These are phyloP conservation scores for Mirounga angustirostris DNA, from an alignment of 2,113 vertebrate species.

Conservation along the genomic window DNA sequence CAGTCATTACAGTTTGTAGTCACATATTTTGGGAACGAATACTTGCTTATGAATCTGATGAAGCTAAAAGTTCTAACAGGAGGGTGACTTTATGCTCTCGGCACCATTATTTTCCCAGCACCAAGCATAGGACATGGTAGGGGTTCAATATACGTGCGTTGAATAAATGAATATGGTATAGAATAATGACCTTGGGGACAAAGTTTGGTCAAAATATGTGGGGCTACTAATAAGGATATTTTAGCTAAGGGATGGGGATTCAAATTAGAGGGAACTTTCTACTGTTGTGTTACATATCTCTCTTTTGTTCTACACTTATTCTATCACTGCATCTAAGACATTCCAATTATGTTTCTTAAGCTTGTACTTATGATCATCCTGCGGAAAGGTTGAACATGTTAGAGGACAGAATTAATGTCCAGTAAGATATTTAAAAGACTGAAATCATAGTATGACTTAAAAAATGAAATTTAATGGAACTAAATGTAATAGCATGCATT, in stretches of 20 bases:
- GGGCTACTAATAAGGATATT: not conserved
- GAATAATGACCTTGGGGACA: not conserved
- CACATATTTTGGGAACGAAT: not conserved
- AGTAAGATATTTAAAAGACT: not conserved
- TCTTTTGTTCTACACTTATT: not conserved
- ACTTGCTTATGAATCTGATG: not conserved
- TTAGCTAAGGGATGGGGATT: not conserved
- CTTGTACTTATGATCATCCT: not conserved
- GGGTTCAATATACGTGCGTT: not conserved
- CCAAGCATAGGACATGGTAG: not conserved
- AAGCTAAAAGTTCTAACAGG: not conserved
- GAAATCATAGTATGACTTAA: not conserved
- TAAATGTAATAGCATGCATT: not conserved
- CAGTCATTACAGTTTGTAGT: not conserved
- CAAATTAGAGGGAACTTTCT: not conserved
- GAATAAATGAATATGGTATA: not conserved
- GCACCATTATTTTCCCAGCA: not conserved
- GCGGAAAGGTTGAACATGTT: not conserved
- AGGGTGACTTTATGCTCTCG: not conserved
- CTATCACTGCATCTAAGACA: not conserved
- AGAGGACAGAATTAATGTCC: not conserved
- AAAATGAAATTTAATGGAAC: not conserved
- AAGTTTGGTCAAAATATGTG: not conserved
- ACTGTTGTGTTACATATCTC: not conserved
- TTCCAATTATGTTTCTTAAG: not conserved